Conservation (phyloP, 2,797 vertebrate species). For the Falco novaeseelandiae region DNA sequence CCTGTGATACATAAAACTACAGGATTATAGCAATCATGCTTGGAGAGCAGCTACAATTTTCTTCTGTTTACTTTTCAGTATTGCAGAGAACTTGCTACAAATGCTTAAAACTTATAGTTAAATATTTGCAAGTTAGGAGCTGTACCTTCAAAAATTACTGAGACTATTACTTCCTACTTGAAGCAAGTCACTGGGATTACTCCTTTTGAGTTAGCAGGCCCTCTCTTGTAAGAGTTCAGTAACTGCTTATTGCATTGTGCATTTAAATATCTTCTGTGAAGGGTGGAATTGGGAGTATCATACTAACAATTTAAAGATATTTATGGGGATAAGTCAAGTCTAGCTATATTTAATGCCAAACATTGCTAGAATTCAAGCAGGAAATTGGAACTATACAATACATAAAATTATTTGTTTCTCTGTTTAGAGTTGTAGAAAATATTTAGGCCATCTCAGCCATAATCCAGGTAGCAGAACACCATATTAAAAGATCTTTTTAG, state of each 20-base stretch:
- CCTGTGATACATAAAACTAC: neutral
- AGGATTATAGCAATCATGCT: neutral
- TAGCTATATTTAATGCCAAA: neutral
- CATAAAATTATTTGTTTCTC: constrained; percentile 8
- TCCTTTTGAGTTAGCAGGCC: neutral
- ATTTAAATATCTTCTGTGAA: neutral
- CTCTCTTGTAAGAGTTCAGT: neutral
- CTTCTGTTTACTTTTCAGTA: neutral
- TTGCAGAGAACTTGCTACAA: neutral
- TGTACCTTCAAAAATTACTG: neutral
- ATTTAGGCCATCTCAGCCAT: constrained; percentile 2
- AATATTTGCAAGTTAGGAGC: neutral
- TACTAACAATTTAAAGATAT: neutral
- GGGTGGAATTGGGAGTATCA: neutral
- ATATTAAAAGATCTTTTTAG: neutral
- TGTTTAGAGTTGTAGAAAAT: constrained; percentile 31
- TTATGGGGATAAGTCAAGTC: neutral
- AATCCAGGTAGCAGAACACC: constrained; percentile 4
- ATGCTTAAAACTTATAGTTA: neutral
- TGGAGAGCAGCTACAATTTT: neutral
- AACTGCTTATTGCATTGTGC: neutral
- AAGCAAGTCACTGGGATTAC: neutral
- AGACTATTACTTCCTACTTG: neutral
- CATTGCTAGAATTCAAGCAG: constrained; percentile 14
- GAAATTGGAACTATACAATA: constrained; percentile 33